Conservation (phyloP, 2,113 vertebrate genomes). For the Oenanthe oenanthe region DNA sequence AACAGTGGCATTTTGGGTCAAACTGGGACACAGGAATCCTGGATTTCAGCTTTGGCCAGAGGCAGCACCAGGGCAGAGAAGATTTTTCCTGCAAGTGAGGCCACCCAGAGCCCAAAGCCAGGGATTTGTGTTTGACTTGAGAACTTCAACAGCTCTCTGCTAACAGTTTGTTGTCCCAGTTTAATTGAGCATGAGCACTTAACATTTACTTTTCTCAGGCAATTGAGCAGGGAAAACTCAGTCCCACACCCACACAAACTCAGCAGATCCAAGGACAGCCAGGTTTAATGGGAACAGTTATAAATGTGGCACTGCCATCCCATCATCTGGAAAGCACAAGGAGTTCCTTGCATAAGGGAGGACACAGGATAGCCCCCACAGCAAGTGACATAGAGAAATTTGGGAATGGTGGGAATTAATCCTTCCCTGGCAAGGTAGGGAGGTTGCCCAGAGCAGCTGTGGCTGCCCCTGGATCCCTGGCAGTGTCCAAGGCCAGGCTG, state of each 20-base stretch:
- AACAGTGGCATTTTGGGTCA: background rate
- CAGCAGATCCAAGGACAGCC: background rate
- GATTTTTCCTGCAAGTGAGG: background rate
- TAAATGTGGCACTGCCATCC: background rate
- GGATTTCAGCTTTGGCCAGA: background rate
- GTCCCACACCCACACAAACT: background rate
- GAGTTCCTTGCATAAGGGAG: fast-evolving
- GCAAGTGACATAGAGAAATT: background rate
- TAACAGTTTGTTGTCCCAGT: background rate
- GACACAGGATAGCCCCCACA: background rate
- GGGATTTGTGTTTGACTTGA: background rate
- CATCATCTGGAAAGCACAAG: background rate
- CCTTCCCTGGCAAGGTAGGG: background rate
- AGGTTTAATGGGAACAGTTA: background rate
- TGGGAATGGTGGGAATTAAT: background rate
- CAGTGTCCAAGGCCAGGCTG: background rate
- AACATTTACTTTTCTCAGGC: background rate
- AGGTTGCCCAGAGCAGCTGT: background rate
- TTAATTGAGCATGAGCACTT: background rate
- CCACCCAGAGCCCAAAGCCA: background rate
- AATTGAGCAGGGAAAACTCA: background rate
- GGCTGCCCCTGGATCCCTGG: background rate
- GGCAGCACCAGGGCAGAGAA: background rate
- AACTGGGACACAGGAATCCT: fast-evolving
- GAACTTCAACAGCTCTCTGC: fast-evolving